Conservation (phyloP, 2,888 invertebrate genomes). For the Parnassius apollo region DNA sequence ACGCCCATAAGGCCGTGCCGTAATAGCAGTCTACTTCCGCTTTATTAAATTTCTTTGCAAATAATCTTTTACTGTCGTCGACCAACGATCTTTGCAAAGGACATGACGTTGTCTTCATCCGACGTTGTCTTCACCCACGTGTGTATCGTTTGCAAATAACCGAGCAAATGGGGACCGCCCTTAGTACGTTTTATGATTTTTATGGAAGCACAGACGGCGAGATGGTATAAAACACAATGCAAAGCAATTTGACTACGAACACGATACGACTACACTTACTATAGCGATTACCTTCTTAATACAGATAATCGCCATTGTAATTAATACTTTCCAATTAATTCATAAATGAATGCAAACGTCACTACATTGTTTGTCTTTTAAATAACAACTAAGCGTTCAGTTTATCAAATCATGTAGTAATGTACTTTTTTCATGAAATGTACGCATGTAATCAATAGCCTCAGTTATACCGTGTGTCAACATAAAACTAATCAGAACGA, state of each 20-base stretch:
- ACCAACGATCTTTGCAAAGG: slow-evolving; percentile 69
- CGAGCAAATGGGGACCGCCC: slow-evolving; percentile 63
- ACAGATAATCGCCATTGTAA: background rate
- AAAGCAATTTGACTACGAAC: background rate
- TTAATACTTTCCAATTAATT: background rate
- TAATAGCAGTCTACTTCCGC: slow-evolving; percentile 76
- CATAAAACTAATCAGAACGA: slow-evolving; percentile 21
- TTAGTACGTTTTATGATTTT: slow-evolving; percentile 70
- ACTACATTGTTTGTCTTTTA: no score
- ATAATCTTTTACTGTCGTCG: slow-evolving; percentile 76
- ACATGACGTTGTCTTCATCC: slow-evolving; percentile 59
- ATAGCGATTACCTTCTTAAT: background rate
- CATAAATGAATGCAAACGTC: no score
- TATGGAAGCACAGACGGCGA: slow-evolving; percentile 48
- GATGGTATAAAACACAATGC: slow-evolving; percentile 18
- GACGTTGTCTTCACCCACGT: slow-evolving; percentile 62
- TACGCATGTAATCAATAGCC: background rate
- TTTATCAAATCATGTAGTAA: no score
- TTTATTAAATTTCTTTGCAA: slow-evolving; percentile 81
- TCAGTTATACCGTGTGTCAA: slow-evolving; percentile 2
- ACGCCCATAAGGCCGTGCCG: slow-evolving; percentile 49
- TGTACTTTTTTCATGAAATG: slow-evolving; percentile 3
- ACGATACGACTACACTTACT: background rate
- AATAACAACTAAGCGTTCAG: no score
- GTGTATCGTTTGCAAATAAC: slow-evolving; percentile 78